Evolutionary conservation across 2,888 invertebrate genomes (phyloP).

Genomic region (Sphaerophoria taeniata): DNA sequence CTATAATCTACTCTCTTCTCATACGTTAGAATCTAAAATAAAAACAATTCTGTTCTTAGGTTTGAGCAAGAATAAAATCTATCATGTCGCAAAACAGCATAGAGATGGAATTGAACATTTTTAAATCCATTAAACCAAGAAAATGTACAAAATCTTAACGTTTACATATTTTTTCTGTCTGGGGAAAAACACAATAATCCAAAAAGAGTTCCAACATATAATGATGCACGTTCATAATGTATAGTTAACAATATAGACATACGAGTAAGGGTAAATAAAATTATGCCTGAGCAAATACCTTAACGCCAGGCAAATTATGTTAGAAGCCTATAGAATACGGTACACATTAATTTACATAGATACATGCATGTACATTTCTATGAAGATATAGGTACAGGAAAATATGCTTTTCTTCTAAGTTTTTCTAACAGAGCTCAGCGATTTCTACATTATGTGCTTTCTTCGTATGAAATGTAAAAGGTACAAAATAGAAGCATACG

Average conservation of each 20-base stretch:
- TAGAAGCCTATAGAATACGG: not conserved
- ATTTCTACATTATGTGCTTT: not conserved
- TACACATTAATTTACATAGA: not conserved
- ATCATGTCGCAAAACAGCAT: too few relatives aligned
- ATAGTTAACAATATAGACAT: not conserved
- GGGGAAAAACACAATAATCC: too few relatives aligned
- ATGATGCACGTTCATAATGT: too few relatives aligned
- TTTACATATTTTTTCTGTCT: too few relatives aligned
- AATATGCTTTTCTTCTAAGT: not conserved
- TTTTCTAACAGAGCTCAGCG: constrained; percentile 8
- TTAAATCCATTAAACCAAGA: too few relatives aligned
- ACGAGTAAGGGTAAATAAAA: not conserved
- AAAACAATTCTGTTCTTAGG: too few relatives aligned
- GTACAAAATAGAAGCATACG: not conserved
- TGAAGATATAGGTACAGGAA: not conserved
- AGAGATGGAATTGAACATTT: too few relatives aligned
- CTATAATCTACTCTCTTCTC: too few relatives aligned
- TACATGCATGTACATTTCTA: not conserved
- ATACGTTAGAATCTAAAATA: too few relatives aligned
- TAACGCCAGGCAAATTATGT: constrained; percentile 15
- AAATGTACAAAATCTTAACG: too few relatives aligned
- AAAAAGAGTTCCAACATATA: too few relatives aligned
- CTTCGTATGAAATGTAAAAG: not conserved
- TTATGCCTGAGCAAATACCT: constrained; percentile 14
- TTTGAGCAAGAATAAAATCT: too few relatives aligned